Evolutionary conservation across 2,888 invertebrate genomes (phyloP), one percentile per base, ranked within the genome.

Genomic region (Scotopteryx bipunctaria): DNA sequence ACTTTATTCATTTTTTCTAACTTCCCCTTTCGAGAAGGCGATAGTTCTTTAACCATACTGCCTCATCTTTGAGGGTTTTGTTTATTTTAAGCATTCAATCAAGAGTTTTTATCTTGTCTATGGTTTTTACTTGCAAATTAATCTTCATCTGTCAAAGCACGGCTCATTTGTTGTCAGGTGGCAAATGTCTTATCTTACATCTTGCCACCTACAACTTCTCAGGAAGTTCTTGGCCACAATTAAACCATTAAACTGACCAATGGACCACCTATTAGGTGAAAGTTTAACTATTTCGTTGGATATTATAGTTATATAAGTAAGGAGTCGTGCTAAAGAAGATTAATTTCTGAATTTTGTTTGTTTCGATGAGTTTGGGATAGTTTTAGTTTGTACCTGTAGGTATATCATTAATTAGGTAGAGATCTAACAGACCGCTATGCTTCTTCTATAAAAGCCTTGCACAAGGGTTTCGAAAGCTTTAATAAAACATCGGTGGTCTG

Each of bases 141-240:
- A 81, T 84, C 80, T 80, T 19, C 43, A 74, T 78, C 68, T 80
- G 83, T 84, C 84, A 81, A 78, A 82, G 73, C 74, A 71, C 61
- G 56, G 47, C 62, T 69, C 69, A 74, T 76, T 76, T 71, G 56
- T 63, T 50, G 43, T 55, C 44, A 64, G 71, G 70, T 73, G 72
- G 65, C 62, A 69, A 66, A 47, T 44, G 41, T 31, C 54, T 69
- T 81, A 82, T 82, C 82, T 73, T 45, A 37, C 38, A 76, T 73
- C 76, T 76, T 57, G 71, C 75, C 76, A 71, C 76, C 76, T 74
- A 74, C 67, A 59, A 49, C 63, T 64, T 72, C 70, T 60, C 13
- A n/a, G 47, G 38, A 31, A 27, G 27, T 19, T 15, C 29, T 35
- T 14, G 23, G 25, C 19, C 2, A 33, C 40, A 45, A 41, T 57